Evolutionary conservation across 2,113 vertebrate species (phyloP), one percentile per base, ranked within the genome.

Genomic region (Tupaia tana): DNA sequence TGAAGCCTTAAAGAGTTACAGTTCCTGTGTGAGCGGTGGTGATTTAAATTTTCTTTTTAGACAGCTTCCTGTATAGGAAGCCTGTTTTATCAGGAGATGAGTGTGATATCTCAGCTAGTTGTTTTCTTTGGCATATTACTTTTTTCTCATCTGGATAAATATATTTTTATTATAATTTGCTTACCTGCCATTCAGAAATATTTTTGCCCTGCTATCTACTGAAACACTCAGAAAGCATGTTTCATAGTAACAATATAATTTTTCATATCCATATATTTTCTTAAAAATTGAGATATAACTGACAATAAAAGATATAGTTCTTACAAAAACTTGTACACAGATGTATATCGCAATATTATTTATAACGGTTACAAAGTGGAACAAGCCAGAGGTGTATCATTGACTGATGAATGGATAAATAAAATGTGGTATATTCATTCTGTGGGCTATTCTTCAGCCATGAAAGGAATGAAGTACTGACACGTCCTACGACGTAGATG

Each of bases 281-380:
- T 85, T 75, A 93, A 95, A 95, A 91, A 89, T 69, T 84, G 29
- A 91, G 29, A 13, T 91, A 27, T 58, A 84, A 67, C 91, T 95
- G 79, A n/a, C 13, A 83, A 25, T 86, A 80, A 92, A 93, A 78
- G 77, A 25, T 5, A 27, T 6, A 43, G 9, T 89, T 89, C 63
- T 75, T 25, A 56, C 59, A 74, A 69, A 81, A 85, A 75, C 4
- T 9, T 70, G 16, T 59, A 31, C 82, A 43, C 18, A 75, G 0
- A 64, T 94, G 12, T 92, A 92, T 86, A 66, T 69, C 74, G 66
- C 11, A 80, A 31, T 66, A 83, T 83, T 88, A 79, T 84, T 91
- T 29, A 15, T 81, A 75, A 84, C 73, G 52, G 54, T 75, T 75
- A 43, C 43, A 80, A 74, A 1, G 9, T 69, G 20, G 70, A 87